phyloP scores from a whole-genome alignment of 2,797 vertebrate genomes.

The Chaunax sp. region DNA sequence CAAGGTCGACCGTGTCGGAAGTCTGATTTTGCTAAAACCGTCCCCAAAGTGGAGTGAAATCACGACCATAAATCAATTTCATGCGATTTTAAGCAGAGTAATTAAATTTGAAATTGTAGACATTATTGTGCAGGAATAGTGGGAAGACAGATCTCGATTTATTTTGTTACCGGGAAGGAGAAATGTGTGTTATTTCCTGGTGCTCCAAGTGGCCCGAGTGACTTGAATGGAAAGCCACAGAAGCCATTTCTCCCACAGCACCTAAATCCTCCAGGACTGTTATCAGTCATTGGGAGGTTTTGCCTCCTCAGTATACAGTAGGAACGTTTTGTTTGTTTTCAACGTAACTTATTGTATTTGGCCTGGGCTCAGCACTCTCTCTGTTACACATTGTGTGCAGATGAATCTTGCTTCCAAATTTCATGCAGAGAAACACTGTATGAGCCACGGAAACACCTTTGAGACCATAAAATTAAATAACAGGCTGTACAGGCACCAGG shows the following conservation, averaged over 20 bases:
- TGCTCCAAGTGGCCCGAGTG: constrained; percentile 63
- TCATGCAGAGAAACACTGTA: constrained; percentile 64
- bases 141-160: constrained; percentile 57
- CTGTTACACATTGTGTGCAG: constrained; percentile 65
- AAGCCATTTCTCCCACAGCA: constrained; percentile 51
- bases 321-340: constrained; percentile 63
- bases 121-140: constrained; percentile 19
- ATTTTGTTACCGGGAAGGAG: constrained; percentile 77
- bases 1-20: neutral
- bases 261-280: constrained; percentile 47
- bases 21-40: neutral
- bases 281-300: constrained; percentile 59
- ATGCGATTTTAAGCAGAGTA: neutral
- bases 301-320: constrained; percentile 53
- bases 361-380: constrained; percentile 58
- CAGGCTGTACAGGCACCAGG: constrained; percentile 6
- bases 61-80: constrained; percentile 18
- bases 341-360: constrained; percentile 70
- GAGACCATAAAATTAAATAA: constrained; percentile 46
- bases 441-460: constrained; percentile 62
- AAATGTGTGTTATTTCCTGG: constrained; percentile 84
- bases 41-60: constrained; percentile 5
- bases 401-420: constrained; percentile 68
- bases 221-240: constrained; percentile 60
- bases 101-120: constrained; percentile 22